Evolutionary conservation across 2,888 invertebrate species (phyloP), one percentile per base, ranked within the genome.

Genomic region (Dascillus cervinus): DNA sequence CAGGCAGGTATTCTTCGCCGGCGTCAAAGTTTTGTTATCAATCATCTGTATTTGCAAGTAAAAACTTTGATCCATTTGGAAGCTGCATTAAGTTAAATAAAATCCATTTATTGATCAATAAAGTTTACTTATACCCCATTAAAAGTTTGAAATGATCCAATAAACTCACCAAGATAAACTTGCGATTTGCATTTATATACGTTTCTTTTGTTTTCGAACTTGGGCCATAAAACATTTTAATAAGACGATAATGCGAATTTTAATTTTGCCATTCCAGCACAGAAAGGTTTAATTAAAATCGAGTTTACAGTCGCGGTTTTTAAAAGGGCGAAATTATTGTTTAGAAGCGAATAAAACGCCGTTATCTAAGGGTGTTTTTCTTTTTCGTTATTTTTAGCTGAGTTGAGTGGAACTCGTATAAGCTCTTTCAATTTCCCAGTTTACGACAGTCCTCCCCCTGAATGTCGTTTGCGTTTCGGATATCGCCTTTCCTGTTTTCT

Each of bases 111-210:
- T 56, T 50, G 55, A 48, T 48, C 49, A 46, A 55, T 58, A 57
- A 57, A 54, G 46, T 42, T 46, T 43, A 53, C 55, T 53, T 53
- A 55, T 52, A 50, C 44, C 49, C 53, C 49, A 52, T 56, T 55
- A 56, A 58, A 56, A 49, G 48, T 55, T n/a, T 52, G 39, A 55
- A 57, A 55, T 53, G 53, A 49, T 50, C 43, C 42, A 51, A 56
- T 58, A 57, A 58, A 57, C 37, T 29, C 34, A 37, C 32, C 49
- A 50, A 55, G 56, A 55, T 56, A 57, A 55, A 54, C 54, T 51
- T 48, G 52, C 54, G 52, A 57, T 57, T 58, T 58, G 58, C 58
- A 58, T 58, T 57, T 57, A 58, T 55, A 51, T 47, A 40, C 44
- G 46, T 49, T n/a, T 34, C 36, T 46, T 48, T 53, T 55, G 53